These are phyloP conservation scores for Castor canadensis DNA, from an alignment of 2,113 vertebrate species.

Conservation along the genomic window DNA sequence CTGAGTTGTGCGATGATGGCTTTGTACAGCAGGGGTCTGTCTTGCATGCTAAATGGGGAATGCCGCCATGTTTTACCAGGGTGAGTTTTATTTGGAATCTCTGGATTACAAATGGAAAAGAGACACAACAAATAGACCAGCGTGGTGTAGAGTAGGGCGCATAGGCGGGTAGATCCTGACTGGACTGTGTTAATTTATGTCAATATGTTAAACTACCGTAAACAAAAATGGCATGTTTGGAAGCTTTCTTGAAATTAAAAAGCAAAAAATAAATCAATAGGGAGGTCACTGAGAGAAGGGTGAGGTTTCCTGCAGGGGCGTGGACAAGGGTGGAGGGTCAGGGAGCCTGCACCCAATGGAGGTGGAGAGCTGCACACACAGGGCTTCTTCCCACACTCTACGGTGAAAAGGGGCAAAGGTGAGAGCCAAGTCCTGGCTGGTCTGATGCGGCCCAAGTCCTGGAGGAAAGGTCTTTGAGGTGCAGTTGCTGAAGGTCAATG, in stretches of 20 bases:
- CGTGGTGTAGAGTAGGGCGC: neutral
- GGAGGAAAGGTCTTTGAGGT: too few relatives aligned
- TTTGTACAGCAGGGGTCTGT: slow-evolving; percentile 69
- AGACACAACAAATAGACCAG: fast-evolving
- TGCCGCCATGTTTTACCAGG: fast-evolving
- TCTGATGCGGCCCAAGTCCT: too few relatives aligned
- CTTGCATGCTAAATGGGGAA: neutral
- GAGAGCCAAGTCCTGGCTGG: neutral
- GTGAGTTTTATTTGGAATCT: neutral
- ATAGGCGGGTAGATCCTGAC: neutral
- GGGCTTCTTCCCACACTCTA: neutral
- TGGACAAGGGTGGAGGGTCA: neutral
- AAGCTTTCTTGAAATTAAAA: neutral
- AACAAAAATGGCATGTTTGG: neutral
- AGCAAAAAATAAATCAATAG: neutral
- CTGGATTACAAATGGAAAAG: fast-evolving
- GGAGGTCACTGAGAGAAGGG: neutral
- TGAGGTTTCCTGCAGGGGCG: too few relatives aligned
- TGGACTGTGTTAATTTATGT: fast-evolving
- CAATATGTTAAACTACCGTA: fast-evolving
- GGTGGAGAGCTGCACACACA: too few relatives aligned
- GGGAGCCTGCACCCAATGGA: neutral
- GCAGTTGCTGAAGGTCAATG: neutral
- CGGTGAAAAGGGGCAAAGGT: neutral
- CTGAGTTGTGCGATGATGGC: slow-evolving; percentile 1